Base-by-base conservation (phyloP, 1,140 invertebrate genomes). In the Drosophila oshimai region DNA sequence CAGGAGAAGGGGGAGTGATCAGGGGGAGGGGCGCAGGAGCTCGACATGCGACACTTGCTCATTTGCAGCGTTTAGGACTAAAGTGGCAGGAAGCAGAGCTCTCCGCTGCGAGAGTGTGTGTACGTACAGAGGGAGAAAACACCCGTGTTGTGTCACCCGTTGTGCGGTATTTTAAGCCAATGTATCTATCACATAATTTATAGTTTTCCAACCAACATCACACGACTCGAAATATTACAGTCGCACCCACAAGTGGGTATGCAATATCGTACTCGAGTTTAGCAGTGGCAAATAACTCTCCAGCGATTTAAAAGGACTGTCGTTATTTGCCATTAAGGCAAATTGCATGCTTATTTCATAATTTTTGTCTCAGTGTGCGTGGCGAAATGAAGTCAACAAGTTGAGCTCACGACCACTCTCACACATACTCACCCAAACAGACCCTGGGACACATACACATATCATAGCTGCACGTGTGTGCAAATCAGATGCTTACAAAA, bases 31-130 rank as follows among this genome's bases (percentile, higher is more conserved):
- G 26, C 13, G 17, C 20, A 15, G 58, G 24, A 17, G 58, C 39
- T 39, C 64, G 74, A 77, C 57, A 68, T 74, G 70, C 60, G 72
- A 72, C 78, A 76, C 77, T 81, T 81, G 77, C 78, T 81, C 78
- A 81, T 83, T 81, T 81, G 68, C 78, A 83, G 55, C 77, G 68
- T 81, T 81, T 81, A 81, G 72, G 74, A 58, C 60, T 54, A 77
- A 81, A 81, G 61, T 76, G 78, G 77, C 77, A 81, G 78, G 78
- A 81, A 76, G 78, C 60, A 7, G 47, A 45, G 33, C 42, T 55
- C 54, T 49, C 42, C 17, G 28, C 13, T 6, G 33, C 18, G 26
- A 17, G 7, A 15, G 26, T 60, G 34, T 28, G 24, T 47, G 24
- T 45, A 34, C 51, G 26, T 22, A 13, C n/a, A 7, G 22, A 29